A percentile compares a stretch with the other conserved stretches of the same genome.
Evolutionary conservation across 2,888 invertebrate genomes (phyloP).

Genomic region (Euproctis similis): DNA sequence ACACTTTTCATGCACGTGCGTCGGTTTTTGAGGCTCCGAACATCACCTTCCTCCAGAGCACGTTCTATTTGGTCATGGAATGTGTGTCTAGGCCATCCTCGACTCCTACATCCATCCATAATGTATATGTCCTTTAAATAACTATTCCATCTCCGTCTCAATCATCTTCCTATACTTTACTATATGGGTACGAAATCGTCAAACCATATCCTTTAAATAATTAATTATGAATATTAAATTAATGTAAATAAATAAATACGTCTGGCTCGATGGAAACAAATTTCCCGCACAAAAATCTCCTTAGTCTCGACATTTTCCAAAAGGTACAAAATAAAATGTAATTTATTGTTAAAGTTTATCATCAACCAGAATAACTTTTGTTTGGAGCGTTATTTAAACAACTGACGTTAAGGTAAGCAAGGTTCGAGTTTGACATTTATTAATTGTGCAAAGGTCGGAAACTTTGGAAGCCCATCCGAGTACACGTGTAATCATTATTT

Average conservation of each 20-base stretch:
- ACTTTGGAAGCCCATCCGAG: slow-evolving; percentile 4
- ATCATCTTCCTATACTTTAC: too few relatives aligned
- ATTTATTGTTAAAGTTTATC: slow-evolving; percentile 21
- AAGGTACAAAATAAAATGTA: slow-evolving; percentile 14
- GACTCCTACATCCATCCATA: too few relatives aligned
- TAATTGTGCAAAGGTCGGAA: slow-evolving; percentile 14
- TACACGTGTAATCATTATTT: slow-evolving; percentile 9
- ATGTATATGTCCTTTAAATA: too few relatives aligned
- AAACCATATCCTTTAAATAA: too few relatives aligned
- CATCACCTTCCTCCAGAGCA: too few relatives aligned
- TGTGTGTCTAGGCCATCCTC: too few relatives aligned
- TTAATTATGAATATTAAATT: too few relatives aligned
- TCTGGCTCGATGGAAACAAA: slow-evolving; percentile 1
- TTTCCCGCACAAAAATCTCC: slow-evolving; percentile 5
- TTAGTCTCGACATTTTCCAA: slow-evolving; percentile 14
- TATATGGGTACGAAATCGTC: too few relatives aligned
- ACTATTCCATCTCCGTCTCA: too few relatives aligned
- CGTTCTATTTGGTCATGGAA: too few relatives aligned
- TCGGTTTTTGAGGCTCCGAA: too few relatives aligned
- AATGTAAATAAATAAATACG: not conserved
- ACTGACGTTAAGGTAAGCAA: slow-evolving; percentile 15
- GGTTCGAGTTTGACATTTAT: slow-evolving; percentile 23
- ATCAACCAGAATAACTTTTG: slow-evolving; percentile 15
- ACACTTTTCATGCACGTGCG: too few relatives aligned
- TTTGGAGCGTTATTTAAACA: slow-evolving; percentile 14